Evolutionary conservation across 2,888 invertebrate genomes (phyloP).

Genomic region (Strigamia transsilvanica): DNA sequence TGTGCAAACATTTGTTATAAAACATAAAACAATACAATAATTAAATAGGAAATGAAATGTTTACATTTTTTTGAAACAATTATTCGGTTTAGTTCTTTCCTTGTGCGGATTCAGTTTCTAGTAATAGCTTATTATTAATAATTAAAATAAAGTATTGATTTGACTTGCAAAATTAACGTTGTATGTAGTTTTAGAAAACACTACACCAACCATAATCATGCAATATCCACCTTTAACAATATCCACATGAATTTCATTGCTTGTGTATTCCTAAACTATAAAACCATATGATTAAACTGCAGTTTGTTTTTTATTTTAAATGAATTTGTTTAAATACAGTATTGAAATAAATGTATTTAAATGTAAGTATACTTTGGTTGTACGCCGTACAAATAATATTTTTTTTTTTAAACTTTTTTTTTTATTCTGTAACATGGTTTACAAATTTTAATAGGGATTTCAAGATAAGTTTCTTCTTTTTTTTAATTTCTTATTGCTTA

Average conservation of each 20-base stretch:
- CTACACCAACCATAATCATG: not conserved
- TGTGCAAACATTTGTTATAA: not conserved
- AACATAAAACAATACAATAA: not conserved
- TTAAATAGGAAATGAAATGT: not conserved
- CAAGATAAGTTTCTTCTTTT: not conserved
- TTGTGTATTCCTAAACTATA: not conserved
- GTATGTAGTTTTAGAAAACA: not conserved
- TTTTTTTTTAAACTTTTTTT: too few species aligned
- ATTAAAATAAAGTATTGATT: constrained; percentile 1
- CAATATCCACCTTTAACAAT: not conserved
- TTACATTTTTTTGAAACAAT: not conserved
- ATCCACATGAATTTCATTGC: not conserved
- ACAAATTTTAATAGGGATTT: too few species aligned
- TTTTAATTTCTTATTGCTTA: not conserved
- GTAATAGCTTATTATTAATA: not conserved
- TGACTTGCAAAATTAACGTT: not conserved
- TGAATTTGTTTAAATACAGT: not conserved
- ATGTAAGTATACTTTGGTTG: not conserved
- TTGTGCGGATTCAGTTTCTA: not conserved
- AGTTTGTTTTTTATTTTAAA: not conserved
- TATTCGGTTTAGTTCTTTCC: not conserved
- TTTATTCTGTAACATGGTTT: not conserved
- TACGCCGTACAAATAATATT: not conserved
- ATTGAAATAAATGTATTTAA: not conserved
- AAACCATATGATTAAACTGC: not conserved